These are phyloP conservation scores for Falcunculus frontatus DNA, from an alignment of 2,113 vertebrate species.

Conservation along the genomic window DNA sequence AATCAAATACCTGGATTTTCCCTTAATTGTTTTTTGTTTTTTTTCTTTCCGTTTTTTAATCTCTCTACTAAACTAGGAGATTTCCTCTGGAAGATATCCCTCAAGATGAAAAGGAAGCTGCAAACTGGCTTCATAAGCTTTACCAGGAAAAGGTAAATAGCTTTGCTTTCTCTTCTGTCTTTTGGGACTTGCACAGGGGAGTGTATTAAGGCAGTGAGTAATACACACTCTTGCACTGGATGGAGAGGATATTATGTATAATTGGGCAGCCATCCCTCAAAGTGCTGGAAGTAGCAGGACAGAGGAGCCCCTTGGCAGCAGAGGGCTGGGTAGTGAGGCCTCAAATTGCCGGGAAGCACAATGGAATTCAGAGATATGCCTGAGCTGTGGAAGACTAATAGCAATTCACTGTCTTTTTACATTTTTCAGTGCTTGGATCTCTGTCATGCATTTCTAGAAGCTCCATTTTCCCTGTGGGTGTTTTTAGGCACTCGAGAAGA, in stretches of 20 bases:
- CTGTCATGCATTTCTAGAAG: not conserved
- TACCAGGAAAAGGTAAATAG: slow-evolving; percentile 93
- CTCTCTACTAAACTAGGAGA: slow-evolving; percentile 73
- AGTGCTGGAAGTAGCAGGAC: not conserved
- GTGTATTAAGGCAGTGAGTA: not conserved
- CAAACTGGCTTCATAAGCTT: slow-evolving; percentile 93
- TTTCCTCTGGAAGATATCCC: slow-evolving; percentile 93
- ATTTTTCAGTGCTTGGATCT: not conserved
- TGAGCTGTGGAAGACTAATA: not conserved
- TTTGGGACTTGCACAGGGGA: not conserved
- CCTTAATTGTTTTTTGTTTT: not conserved
- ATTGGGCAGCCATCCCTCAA: not conserved
- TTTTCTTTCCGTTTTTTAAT: not conserved
- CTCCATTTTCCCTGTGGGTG: not conserved
- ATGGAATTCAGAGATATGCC: not conserved
- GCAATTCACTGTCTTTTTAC: not conserved
- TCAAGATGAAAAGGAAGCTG: slow-evolving; percentile 87
- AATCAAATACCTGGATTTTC: not conserved
- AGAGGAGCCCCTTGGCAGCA: not conserved
- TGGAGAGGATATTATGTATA: not conserved
- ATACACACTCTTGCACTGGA: not conserved
- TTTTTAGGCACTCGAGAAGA: not conserved
- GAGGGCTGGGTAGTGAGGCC: not conserved
- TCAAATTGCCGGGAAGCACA: not conserved
- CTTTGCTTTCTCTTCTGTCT: not conserved